A percentile compares a stretch with the other conserved stretches of the same genome.
Evolutionary conservation across 2,113 vertebrate species (phyloP).

Genomic region (Grammomys surdaster): DNA sequence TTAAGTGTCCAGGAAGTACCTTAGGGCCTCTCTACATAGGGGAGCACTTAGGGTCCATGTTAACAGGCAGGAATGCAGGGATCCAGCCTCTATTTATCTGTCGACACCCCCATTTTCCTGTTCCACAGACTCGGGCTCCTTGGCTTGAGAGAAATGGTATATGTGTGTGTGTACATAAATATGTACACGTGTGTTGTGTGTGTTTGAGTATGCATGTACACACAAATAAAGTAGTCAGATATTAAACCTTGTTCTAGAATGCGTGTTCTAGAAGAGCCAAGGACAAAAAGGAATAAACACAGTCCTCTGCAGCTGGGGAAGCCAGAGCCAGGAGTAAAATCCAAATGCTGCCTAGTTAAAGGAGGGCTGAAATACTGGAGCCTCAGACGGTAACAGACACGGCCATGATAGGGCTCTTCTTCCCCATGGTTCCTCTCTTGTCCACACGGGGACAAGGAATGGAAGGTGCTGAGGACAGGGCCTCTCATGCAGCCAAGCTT

Average conservation of each 20-base stretch:
- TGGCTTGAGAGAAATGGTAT: neutral
- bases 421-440: neutral
- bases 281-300: neutral
- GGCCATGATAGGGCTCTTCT: rapidly evolving
- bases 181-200: neutral
- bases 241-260: neutral
- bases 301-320: neutral
- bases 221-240: neutral
- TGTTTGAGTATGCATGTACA: neutral
- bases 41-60: neutral
- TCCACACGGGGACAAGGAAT: neutral
- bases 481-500: rapidly evolving
- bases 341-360: rapidly evolving
- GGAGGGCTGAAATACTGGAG: neutral
- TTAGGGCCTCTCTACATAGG: too few species aligned
- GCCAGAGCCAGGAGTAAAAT: neutral
- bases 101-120: neutral
- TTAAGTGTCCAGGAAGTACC: neutral
- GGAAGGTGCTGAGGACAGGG: neutral
- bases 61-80: neutral
- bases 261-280: neutral
- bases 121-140: neutral
- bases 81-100: neutral
- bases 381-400: neutral
- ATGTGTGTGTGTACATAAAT: neutral